Evolutionary conservation across 2,797 vertebrate genomes (phyloP).

Genomic region (Pterois miles): DNA sequence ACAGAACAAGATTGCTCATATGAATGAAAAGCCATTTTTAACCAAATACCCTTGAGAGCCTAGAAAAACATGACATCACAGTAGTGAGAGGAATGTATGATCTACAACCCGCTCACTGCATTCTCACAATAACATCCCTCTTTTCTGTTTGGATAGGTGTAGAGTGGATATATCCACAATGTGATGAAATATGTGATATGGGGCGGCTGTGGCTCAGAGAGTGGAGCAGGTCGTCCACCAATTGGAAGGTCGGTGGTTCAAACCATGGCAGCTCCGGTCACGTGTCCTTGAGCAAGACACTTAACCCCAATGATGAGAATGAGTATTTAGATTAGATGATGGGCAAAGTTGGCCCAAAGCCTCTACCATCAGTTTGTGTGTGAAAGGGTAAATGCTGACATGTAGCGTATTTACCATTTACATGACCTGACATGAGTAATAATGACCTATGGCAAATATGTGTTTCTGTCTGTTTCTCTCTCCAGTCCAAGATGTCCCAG

Average conservation of each 20-base stretch:
- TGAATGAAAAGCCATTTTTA: slow-evolving; percentile 19
- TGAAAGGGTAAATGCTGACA: too few relatives aligned
- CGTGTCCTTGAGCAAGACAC: too few relatives aligned
- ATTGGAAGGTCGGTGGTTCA: too few relatives aligned
- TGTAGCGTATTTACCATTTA: too few relatives aligned
- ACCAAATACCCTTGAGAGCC: neutral
- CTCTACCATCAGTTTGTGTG: too few relatives aligned
- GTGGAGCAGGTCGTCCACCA: too few relatives aligned
- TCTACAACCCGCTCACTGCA: slow-evolving; percentile 12
- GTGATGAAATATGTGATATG: slow-evolving; percentile 1
- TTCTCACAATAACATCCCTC: slow-evolving; percentile 15
- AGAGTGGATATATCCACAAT: slow-evolving; percentile 6
- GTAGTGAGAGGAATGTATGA: slow-evolving; percentile 16
- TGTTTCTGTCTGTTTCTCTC: neutral
- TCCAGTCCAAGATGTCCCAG: slow-evolving; percentile 87
- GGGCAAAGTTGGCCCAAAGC: too few relatives aligned
- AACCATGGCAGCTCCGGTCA: too few relatives aligned
- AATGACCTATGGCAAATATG: neutral
- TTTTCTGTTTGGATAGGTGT: slow-evolving; percentile 42
- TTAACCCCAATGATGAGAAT: too few relatives aligned
- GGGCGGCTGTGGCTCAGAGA: too few relatives aligned
- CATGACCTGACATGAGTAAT: slow-evolving; percentile 6
- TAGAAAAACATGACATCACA: slow-evolving; percentile 37
- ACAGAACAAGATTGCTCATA: neutral
- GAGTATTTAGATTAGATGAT: too few relatives aligned